These are phyloP conservation scores for Acipenser oxyrinchus DNA, from an alignment of 2,797 vertebrate species.

Conservation along the genomic window DNA sequence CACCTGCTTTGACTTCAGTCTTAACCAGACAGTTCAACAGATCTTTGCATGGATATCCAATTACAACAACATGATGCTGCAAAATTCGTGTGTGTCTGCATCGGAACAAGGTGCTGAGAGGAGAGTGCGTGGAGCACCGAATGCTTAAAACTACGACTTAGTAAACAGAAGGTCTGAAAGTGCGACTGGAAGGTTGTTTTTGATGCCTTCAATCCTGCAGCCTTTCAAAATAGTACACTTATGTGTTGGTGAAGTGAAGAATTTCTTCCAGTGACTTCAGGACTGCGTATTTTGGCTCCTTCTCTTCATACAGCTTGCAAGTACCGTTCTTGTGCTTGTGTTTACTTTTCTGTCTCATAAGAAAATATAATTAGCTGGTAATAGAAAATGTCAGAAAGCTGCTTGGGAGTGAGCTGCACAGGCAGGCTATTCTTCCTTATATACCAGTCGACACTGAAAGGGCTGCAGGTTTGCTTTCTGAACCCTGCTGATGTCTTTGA, in stretches of 20 bases:
- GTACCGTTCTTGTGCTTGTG: background rate
- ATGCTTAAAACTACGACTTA: too few relatives aligned
- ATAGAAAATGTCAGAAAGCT: conserved; percentile 16
- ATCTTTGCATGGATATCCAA: too few relatives aligned
- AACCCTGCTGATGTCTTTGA: too few relatives aligned
- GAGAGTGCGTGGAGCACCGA: too few relatives aligned
- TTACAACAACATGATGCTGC: too few relatives aligned
- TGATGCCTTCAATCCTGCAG: background rate
- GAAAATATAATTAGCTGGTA: conserved; percentile 10
- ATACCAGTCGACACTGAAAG: background rate
- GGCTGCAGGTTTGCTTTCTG: background rate
- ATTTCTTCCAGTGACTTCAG: conserved; percentile 21
- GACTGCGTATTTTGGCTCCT: conserved; percentile 9
- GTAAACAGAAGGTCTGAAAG: too few relatives aligned
- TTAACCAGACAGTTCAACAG: too few relatives aligned
- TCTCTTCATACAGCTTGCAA: conserved; percentile 1
- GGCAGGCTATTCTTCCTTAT: conserved; percentile 3
- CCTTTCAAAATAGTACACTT: conserved; percentile 1
- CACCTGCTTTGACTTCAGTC: too few relatives aligned
- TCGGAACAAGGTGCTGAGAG: too few relatives aligned
- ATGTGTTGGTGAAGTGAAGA: conserved; percentile 4
- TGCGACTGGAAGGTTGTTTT: too few relatives aligned
- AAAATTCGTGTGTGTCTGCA: too few relatives aligned
- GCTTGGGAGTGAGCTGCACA: background rate
- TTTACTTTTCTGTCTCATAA: background rate